Percentiles rank a stretch among this genome's conserved stretches.
Conservation (phyloP, 2,113 vertebrate species). For the Poeciliopsis turrubarensis region DNA sequence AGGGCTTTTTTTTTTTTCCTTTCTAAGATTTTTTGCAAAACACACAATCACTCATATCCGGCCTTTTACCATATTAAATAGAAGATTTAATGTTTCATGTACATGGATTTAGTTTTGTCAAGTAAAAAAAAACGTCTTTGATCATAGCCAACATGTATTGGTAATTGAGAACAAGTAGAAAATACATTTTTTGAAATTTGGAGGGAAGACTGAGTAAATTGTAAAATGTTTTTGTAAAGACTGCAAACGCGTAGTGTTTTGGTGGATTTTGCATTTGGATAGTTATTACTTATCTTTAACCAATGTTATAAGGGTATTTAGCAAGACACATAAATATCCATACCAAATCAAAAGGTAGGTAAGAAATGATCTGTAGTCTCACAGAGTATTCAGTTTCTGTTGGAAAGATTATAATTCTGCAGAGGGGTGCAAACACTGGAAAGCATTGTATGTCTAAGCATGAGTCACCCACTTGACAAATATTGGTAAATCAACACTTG, state of each 20-base stretch:
- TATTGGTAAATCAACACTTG: no score
- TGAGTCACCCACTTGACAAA: no score
- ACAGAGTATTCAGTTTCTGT: no score
- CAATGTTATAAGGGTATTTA: background rate
- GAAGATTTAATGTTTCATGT: conserved; percentile 15
- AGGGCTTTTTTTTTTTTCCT: background rate
- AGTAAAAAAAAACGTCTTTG: conserved; percentile 1
- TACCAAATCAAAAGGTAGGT: no score
- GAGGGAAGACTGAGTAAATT: background rate
- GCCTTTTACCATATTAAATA: conserved; percentile 16
- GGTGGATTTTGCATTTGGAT: background rate
- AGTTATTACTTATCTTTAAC: background rate
- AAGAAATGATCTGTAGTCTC: no score
- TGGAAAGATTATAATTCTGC: background rate
- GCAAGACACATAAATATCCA: background rate
- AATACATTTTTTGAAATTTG: background rate
- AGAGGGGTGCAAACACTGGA: background rate
- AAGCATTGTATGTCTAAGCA: no score
- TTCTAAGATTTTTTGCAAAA: conserved; percentile 5
- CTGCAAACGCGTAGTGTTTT: background rate
- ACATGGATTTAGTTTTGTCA: conserved; percentile 15
- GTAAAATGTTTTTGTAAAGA: background rate
- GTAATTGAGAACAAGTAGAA: background rate
- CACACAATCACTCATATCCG: conserved; percentile 15
- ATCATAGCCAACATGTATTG: conserved; percentile 10